Percentiles rank a stretch among this genome's conserved stretches.
Conservation (phyloP, 2,113 vertebrate species). For the Hyla sarda region DNA sequence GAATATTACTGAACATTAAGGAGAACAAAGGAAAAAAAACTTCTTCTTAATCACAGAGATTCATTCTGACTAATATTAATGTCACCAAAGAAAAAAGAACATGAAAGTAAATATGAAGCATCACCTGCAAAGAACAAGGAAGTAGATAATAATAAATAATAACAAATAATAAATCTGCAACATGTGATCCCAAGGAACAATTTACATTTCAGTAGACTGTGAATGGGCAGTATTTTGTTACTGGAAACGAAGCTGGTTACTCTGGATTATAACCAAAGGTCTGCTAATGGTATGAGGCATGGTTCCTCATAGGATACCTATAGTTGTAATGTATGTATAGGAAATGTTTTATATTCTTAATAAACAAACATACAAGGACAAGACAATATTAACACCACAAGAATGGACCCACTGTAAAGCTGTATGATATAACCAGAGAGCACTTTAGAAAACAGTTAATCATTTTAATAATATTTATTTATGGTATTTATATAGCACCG, state of each 20-base stretch:
- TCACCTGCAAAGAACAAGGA: neutral
- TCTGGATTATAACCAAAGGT: neutral
- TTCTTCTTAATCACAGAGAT: conserved; percentile 64
- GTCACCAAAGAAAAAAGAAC: conserved; percentile 47
- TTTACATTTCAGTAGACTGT: neutral
- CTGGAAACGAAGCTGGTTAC: neutral
- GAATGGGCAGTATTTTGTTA: neutral
- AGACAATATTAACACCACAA: too few relatives aligned
- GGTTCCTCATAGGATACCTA: neutral
- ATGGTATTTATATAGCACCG: too few relatives aligned
- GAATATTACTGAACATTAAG: conserved; percentile 60
- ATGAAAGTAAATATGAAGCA: conserved; percentile 33
- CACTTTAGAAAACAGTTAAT: too few relatives aligned
- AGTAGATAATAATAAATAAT: conserved; percentile 33
- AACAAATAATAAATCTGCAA: neutral
- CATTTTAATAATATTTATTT: too few relatives aligned
- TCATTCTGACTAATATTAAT: conserved; percentile 40
- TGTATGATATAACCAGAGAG: too few relatives aligned
- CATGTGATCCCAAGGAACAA: neutral
- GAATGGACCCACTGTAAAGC: too few relatives aligned
- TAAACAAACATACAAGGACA: too few relatives aligned
- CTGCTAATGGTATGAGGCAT: neutral
- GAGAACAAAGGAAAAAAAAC: conserved; percentile 57
- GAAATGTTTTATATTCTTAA: neutral
- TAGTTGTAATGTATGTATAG: neutral